A percentile compares a stretch with the other conserved stretches of the same genome.
Evolutionary conservation across 2,113 vertebrate genomes (phyloP).

Genomic region (Lates calcarifer): DNA sequence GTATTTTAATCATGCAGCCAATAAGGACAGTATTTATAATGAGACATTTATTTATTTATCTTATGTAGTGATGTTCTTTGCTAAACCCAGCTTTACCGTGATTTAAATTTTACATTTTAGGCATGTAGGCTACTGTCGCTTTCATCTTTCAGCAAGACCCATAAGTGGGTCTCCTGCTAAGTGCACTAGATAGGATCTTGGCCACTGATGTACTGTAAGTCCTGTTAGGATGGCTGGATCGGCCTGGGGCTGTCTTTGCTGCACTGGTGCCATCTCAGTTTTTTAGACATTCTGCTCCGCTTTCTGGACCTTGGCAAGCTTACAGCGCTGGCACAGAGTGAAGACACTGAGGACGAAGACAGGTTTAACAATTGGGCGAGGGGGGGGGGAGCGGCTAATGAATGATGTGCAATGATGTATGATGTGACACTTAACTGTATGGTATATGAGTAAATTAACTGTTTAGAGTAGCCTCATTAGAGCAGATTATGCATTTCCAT

Average conservation of each 20-base stretch:
- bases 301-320: conserved; percentile 29
- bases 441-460: conserved; percentile 30
- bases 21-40: background rate
- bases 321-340: conserved; percentile 42
- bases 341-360: conserved; percentile 23
- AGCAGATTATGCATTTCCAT: conserved; percentile 44
- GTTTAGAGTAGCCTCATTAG: conserved; percentile 38
- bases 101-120: conserved; percentile 45
- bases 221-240: conserved; percentile 51
- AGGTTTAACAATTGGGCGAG: conserved; percentile 21
- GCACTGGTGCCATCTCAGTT: conserved; percentile 52
- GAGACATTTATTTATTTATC: background rate
- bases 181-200: conserved; percentile 68
- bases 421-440: conserved; percentile 6
- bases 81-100: background rate
- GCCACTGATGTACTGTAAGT: conserved; percentile 67
- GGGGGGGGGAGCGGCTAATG: no score
- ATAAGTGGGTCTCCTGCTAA: conserved; percentile 69
- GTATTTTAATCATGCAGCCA: background rate
- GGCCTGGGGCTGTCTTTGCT: conserved; percentile 52
- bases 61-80: background rate
- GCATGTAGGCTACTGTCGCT: conserved; percentile 46
- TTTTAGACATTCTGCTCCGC: conserved; percentile 53
- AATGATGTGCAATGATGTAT: conserved; percentile 25
- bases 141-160: conserved; percentile 60